Conservation (phyloP, 2,113 vertebrate species). For the Ammospiza caudacuta region DNA sequence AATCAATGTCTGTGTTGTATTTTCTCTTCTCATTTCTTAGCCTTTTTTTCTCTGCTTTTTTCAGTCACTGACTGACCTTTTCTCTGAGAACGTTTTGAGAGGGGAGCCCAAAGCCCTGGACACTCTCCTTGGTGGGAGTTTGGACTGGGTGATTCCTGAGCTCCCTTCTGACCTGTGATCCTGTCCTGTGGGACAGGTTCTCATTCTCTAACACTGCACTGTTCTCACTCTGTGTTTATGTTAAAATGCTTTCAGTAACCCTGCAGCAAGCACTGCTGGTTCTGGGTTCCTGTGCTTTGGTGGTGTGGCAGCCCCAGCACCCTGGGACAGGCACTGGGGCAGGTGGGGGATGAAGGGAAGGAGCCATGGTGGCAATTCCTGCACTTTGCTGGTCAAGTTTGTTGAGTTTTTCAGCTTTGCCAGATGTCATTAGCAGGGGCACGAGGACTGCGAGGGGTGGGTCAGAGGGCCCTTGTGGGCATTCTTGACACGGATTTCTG, state of each 20-base stretch:
- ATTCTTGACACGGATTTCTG: neutral
- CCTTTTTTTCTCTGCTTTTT: neutral
- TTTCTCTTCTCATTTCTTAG: neutral
- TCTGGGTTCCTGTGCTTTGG: neutral
- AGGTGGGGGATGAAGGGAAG: rapidly evolving
- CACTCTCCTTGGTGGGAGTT: neutral
- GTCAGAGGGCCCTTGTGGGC: neutral
- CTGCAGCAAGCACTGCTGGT: neutral
- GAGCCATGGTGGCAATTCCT: neutral
- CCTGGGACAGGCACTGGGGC: rapidly evolving
- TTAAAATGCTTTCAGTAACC: neutral
- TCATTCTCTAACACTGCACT: rapidly evolving
- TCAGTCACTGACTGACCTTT: neutral
- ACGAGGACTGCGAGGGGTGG: neutral
- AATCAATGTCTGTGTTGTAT: neutral
- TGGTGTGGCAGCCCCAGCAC: neutral
- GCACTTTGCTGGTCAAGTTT: neutral
- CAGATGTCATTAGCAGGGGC: neutral
- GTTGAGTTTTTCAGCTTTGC: neutral
- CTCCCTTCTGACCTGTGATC: rapidly evolving
- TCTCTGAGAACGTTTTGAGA: neutral
- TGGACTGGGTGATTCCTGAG: neutral
- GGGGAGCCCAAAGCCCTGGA: neutral
- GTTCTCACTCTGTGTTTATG: neutral
- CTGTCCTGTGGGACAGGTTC: rapidly evolving